These are phyloP conservation scores for Cydia splendana DNA, from an alignment of 1,140 invertebrate species.

Conservation along the genomic window DNA sequence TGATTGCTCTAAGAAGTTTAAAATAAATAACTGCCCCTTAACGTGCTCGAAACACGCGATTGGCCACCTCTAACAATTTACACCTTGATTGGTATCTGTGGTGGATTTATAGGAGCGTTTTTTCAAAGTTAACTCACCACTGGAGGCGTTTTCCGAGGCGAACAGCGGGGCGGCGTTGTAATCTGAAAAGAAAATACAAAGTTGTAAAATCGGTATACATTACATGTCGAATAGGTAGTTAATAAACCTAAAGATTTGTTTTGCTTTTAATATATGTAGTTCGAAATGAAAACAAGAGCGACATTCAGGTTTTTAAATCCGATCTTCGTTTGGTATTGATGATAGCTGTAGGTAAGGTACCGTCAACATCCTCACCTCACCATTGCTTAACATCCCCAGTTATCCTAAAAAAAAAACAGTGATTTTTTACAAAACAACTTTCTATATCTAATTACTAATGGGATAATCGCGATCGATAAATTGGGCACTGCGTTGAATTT, in stretches of 20 bases:
- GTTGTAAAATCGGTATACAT: conserved; percentile 18
- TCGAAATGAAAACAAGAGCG: no score
- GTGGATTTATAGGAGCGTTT: conserved; percentile 11
- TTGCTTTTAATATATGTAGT: no score
- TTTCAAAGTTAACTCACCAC: conserved; percentile 59
- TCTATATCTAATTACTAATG: no score
- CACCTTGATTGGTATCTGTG: conserved; percentile 26
- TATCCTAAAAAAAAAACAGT: no score
- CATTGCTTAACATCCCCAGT: no score
- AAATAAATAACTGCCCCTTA: conserved; percentile 1
- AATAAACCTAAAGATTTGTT: background rate
- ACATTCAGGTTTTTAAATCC: no score
- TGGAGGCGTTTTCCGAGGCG: conserved; percentile 79
- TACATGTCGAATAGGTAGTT: background rate
- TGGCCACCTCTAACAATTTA: background rate
- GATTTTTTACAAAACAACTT: no score
- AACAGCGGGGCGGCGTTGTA: conserved; percentile 79
- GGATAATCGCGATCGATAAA: no score
- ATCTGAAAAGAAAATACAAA: conserved; percentile 63
- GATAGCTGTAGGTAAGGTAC: no score
- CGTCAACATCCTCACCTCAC: no score
- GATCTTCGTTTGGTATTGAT: no score
- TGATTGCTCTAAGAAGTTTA: conserved; percentile 3
- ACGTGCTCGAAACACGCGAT: conserved; percentile 8
- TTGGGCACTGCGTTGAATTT: no score